These are phyloP conservation scores for Protophormia terraenovae DNA, from an alignment of 2,888 invertebrate species.

Conservation along the genomic window DNA sequence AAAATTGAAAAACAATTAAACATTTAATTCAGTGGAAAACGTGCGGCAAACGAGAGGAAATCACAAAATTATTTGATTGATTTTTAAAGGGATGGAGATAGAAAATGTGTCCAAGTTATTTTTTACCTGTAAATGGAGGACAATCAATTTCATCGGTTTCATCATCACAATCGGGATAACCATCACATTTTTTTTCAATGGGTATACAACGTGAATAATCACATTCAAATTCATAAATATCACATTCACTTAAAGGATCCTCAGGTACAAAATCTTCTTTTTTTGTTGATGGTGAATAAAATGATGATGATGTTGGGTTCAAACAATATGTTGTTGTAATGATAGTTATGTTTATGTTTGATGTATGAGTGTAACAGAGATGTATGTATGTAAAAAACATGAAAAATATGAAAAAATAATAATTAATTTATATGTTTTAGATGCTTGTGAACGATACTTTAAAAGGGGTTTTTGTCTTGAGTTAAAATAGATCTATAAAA, in stretches of 20 bases:
- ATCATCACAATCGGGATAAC: constrained; percentile 84
- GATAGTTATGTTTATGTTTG: background rate
- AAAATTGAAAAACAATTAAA: constrained; percentile 37
- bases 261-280: constrained; percentile 75
- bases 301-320: constrained; percentile 8
- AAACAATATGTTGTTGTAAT: constrained; percentile 6
- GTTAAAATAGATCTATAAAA: no score
- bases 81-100: background rate
- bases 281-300: background rate
- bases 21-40: background rate
- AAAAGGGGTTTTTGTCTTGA: no score
- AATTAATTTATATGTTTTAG: no score
- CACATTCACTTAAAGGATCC: constrained; percentile 76
- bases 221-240: constrained; percentile 80
- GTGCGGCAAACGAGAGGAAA: background rate
- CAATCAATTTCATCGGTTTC: constrained; percentile 84
- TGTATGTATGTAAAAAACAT: constrained; percentile 35
- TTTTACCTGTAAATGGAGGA: constrained; percentile 79
- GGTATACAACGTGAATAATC: constrained; percentile 80
- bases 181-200: constrained; percentile 84
- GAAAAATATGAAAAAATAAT: no score
- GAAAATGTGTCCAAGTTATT: background rate
- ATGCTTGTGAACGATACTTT: no score
- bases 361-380: constrained; percentile 6
- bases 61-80: constrained; percentile 6